These are phyloP conservation scores for Cyaniris semiargus DNA, from an alignment of 2,888 invertebrate species.

Conservation along the genomic window DNA sequence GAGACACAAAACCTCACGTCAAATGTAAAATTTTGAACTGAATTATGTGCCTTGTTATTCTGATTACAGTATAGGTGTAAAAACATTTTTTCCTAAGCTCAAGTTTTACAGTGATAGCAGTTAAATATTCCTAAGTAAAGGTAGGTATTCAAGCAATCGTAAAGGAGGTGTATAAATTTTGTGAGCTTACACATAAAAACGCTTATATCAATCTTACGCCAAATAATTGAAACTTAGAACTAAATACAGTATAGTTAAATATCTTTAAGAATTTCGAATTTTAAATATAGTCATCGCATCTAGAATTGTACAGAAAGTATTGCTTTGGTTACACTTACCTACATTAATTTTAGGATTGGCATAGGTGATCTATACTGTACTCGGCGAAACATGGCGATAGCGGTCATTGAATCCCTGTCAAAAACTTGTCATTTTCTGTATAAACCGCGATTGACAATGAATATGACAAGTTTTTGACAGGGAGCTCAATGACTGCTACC, in stretches of 20 bases:
- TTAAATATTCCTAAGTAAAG: background rate
- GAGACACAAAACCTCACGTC: background rate
- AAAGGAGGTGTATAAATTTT: conserved; percentile 13
- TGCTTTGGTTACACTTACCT: conserved; percentile 40
- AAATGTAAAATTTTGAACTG: background rate
- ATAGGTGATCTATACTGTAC: background rate
- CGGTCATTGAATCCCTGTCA: too few relatives aligned
- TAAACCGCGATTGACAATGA: too few relatives aligned
- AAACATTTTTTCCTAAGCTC: background rate
- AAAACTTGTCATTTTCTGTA: too few relatives aligned
- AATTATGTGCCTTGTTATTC: background rate
- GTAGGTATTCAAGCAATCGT: background rate
- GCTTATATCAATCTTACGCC: conserved; percentile 23
- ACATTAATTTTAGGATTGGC: conserved; percentile 33
- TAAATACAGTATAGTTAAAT: conserved; percentile 22
- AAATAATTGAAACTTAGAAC: conserved; percentile 23
- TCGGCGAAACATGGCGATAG: too few relatives aligned
- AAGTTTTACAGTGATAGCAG: background rate
- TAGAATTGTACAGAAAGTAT: conserved; percentile 42
- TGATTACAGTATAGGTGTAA: background rate
- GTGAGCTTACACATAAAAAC: conserved; percentile 23
- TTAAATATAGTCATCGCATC: conserved; percentile 27
- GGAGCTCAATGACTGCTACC: too few relatives aligned
- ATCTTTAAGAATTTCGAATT: conserved; percentile 26
- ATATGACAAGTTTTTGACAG: too few relatives aligned